phyloP scores from a whole-genome alignment of 92 coral and sea anemone species.

The Blastomussa wellsi region DNA sequence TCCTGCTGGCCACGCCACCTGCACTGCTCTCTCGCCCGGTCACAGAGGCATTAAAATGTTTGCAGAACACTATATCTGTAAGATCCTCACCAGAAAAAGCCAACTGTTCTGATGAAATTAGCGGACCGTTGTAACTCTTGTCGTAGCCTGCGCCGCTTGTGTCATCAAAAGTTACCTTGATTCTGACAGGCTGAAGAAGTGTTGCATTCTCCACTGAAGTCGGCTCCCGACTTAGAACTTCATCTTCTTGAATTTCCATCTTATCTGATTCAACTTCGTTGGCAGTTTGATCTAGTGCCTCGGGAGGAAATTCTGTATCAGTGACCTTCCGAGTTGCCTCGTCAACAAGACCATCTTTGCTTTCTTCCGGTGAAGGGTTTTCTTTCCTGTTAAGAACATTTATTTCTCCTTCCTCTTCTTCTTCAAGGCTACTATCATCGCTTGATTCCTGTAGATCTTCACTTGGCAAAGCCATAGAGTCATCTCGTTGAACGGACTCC shows the following conservation, averaged over 20 bases:
- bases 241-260: slow-evolving; percentile 39
- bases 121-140: slow-evolving; percentile 75
- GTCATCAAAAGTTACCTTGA: slow-evolving; percentile 85
- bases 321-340: slow-evolving; percentile 2
- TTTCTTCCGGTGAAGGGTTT: neutral
- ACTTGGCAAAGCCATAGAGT: slow-evolving; percentile 23
- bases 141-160: slow-evolving; percentile 57
- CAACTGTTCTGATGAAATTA: slow-evolving; percentile 83
- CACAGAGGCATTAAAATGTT: slow-evolving; percentile 77
- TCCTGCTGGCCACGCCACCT: slow-evolving; percentile 65
- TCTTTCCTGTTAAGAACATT: slow-evolving; percentile 1
- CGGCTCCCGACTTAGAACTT: slow-evolving; percentile 10
- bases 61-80: slow-evolving; percentile 84
- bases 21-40: slow-evolving; percentile 52
- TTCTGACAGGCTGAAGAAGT: slow-evolving; percentile 28
- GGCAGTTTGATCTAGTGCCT: slow-evolving; percentile 3
- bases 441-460: slow-evolving; percentile 15
- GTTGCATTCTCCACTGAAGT: neutral
- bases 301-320: slow-evolving; percentile 2
- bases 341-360: neutral
- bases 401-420: slow-evolving; percentile 31
- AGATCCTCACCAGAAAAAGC: slow-evolving; percentile 84
- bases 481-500: slow-evolving; percentile 12
- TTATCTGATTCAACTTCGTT: slow-evolving; percentile 25
- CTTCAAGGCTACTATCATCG: slow-evolving; percentile 17